Percentiles rank a stretch among this genome's conserved stretches.
These are phyloP conservation scores for Frieseomelitta varia DNA, from an alignment of 1,140 invertebrate genomes.

Conservation along the genomic window DNA sequence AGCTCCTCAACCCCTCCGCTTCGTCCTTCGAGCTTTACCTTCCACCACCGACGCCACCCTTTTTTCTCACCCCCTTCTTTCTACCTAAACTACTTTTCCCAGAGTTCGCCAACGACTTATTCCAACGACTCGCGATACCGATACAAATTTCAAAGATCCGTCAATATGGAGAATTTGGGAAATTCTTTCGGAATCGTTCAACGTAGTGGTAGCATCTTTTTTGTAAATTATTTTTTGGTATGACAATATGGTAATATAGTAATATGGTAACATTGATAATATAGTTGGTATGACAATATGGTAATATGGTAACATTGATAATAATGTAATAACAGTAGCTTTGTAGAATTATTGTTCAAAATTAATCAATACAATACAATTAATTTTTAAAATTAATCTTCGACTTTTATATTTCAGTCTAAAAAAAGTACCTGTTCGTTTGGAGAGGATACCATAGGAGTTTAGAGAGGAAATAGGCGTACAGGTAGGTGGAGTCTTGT, in stretches of 20 bases:
- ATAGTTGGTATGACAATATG: too few species aligned
- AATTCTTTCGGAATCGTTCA: not conserved
- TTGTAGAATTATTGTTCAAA: too few species aligned
- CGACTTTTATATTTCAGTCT: too few species aligned
- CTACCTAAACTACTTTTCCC: conserved; percentile 33
- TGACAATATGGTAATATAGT: too few species aligned
- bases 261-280: too few species aligned
- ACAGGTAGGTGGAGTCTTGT: conserved; percentile 68
- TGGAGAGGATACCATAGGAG: not conserved
- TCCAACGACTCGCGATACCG: not conserved
- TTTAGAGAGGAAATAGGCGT: conserved; percentile 39
- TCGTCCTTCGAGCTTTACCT: conserved; percentile 47
- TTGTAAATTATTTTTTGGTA: not conserved
- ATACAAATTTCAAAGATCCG: not conserved
- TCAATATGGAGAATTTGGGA: not conserved
- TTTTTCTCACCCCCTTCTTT: not conserved
- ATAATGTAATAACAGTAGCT: too few species aligned
- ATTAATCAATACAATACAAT: too few species aligned
- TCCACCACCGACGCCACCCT: conserved; percentile 40
- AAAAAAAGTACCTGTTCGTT: not conserved
- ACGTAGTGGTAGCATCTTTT: not conserved
- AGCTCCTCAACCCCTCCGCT: conserved; percentile 66
- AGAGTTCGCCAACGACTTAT: not conserved
- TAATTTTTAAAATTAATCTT: not conserved
- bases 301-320: too few species aligned